phyloP scores from a whole-genome alignment of 92 coral and sea anemone species.

The Paramuricea clavata region DNA sequence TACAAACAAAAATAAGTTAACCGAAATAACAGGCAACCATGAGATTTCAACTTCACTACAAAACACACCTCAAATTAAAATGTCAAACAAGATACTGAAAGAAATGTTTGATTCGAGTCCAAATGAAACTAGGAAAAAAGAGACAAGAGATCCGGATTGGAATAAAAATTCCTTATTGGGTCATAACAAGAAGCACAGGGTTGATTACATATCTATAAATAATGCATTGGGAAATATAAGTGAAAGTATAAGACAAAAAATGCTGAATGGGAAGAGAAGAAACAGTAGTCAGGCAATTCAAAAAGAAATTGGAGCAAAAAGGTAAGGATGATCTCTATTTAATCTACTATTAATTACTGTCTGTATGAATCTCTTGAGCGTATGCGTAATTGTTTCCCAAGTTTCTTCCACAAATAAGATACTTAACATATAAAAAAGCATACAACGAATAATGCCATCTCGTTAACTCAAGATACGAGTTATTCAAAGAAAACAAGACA shows the following conservation, averaged over 20 bases:
- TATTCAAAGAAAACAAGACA: too few relatives aligned
- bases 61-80: background rate
- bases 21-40: background rate
- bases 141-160: conserved; percentile 12
- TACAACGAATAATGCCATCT: too few relatives aligned
- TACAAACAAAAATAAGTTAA: background rate
- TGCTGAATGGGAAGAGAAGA: background rate
- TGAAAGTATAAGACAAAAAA: background rate
- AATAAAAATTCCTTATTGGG: conserved; percentile 29
- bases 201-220: background rate
- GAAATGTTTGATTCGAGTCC: conserved; percentile 6
- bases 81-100: background rate
- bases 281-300: background rate
- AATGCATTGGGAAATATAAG: background rate
- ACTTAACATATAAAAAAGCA: too few relatives aligned
- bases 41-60: background rate
- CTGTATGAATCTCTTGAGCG: too few relatives aligned
- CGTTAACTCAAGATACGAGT: too few relatives aligned
- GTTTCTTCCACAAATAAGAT: too few relatives aligned
- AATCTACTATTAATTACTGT: background rate
- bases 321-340: background rate
- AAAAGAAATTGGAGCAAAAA: background rate
- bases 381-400: too few relatives aligned
- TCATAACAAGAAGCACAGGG: background rate
- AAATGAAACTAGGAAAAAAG: conserved; percentile 25